phyloP scores from a whole-genome alignment of 2,797 vertebrate species.

The Fistularia commersonii region DNA sequence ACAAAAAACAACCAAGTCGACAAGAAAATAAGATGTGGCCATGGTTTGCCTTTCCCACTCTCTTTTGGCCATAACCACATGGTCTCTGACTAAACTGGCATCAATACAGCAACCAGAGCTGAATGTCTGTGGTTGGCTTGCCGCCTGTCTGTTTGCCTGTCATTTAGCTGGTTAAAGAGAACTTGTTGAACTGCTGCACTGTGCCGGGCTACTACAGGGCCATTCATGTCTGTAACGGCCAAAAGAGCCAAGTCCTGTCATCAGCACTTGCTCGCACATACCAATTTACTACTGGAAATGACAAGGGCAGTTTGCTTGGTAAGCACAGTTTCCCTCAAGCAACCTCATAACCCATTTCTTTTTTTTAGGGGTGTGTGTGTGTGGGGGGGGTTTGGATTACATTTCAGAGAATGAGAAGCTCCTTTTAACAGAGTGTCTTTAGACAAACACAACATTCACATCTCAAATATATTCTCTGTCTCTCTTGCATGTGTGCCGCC shows the following conservation, averaged over 20 bases:
- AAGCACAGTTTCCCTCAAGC: conserved; percentile 35
- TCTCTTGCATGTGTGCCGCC: conserved; percentile 31
- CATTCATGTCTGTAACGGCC: conserved; percentile 57
- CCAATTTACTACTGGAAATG: conserved; percentile 50
- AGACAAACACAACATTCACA: conserved; percentile 33
- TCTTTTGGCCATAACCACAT: conserved; percentile 30
- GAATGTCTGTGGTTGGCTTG: conserved; percentile 59
- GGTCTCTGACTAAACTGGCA: conserved; percentile 53
- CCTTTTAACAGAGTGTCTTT: conserved; percentile 18
- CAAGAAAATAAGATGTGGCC: conserved; percentile 27
- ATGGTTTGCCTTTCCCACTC: conserved; percentile 25
- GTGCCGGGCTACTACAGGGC: conserved; percentile 57
- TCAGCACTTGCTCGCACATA: conserved; percentile 40
- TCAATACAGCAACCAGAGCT: conserved; percentile 47
- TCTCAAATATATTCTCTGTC: conserved; percentile 29
- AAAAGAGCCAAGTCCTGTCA: conserved; percentile 57
- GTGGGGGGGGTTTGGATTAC: conserved; percentile 17
- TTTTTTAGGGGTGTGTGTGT: no score
- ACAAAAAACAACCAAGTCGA: conserved; percentile 16
- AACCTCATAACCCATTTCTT: conserved; percentile 32
- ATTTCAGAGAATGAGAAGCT: conserved; percentile 35
- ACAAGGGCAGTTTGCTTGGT: conserved; percentile 50
- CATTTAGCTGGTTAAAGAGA: conserved; percentile 66
- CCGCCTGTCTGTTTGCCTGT: conserved; percentile 58
- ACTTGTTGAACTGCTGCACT: conserved; percentile 62